phyloP scores from a whole-genome alignment of 2,797 vertebrate species.

The Naso thynnoides region DNA sequence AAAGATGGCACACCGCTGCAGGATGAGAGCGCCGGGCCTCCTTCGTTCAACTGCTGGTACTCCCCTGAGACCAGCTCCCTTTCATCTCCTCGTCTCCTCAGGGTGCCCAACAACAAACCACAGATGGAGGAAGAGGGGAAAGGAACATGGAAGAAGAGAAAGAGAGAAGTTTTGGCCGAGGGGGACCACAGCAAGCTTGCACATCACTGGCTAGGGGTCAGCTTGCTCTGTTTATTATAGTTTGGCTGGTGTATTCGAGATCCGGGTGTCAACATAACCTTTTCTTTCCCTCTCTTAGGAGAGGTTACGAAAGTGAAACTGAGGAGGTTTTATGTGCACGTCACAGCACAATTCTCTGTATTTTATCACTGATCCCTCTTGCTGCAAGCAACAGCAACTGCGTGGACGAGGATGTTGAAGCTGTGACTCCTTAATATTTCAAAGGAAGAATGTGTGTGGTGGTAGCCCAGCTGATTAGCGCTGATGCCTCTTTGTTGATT shows the following conservation, averaged over 20 bases:
- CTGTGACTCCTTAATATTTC: slow-evolving; percentile 41
- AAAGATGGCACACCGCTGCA: slow-evolving; percentile 52
- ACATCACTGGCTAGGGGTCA: slow-evolving; percentile 56
- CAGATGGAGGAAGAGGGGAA: slow-evolving; percentile 47
- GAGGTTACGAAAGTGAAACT: slow-evolving; percentile 43
- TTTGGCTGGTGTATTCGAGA: slow-evolving; percentile 16
- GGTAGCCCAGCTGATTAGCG: slow-evolving; percentile 55
- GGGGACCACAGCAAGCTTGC: slow-evolving; percentile 25
- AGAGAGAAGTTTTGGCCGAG: slow-evolving; percentile 56
- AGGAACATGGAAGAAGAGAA: slow-evolving; percentile 37
- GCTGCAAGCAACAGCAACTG: slow-evolving; percentile 25
- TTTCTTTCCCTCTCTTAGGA: slow-evolving; percentile 17
- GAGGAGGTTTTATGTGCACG: slow-evolving; percentile 2
- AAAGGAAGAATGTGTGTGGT: slow-evolving; percentile 16
- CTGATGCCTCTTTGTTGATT: slow-evolving; percentile 57
- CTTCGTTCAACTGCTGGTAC: slow-evolving; percentile 53
- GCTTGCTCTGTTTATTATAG: slow-evolving; percentile 54
- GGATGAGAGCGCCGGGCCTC: slow-evolving; percentile 65
- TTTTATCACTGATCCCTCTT: slow-evolving; percentile 28
- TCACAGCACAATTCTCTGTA: slow-evolving; percentile 40
- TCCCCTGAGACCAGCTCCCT: slow-evolving; percentile 76
- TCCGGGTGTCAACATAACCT: slow-evolving; percentile 28
- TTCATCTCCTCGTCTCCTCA: slow-evolving; percentile 83
- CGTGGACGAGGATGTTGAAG: slow-evolving; percentile 28
- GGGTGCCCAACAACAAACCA: slow-evolving; percentile 79